Evolutionary conservation across 2,888 invertebrate genomes (phyloP).

Genomic region (Pilophorus perplexus): DNA sequence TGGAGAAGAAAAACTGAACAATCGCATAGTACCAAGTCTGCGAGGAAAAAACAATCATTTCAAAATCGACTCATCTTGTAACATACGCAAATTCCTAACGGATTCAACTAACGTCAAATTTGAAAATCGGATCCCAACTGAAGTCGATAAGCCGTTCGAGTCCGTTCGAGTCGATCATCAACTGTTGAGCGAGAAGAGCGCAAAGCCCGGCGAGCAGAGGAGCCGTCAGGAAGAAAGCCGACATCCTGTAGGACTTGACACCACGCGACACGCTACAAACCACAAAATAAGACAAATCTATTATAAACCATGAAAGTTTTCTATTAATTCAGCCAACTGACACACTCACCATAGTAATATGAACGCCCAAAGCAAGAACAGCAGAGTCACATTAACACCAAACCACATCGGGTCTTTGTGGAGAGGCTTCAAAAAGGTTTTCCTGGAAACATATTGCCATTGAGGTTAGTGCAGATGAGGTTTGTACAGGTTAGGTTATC

Average conservation of each 20-base stretch:
- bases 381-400: slow-evolving; percentile 62
- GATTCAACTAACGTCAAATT: slow-evolving; percentile 52
- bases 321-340: neutral
- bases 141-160: slow-evolving; percentile 48
- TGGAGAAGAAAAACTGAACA: slow-evolving; percentile 64
- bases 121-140: slow-evolving; percentile 52
- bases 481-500: too few relatives aligned
- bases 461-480: too few relatives aligned
- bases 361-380: slow-evolving; percentile 64
- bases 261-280: slow-evolving; percentile 54
- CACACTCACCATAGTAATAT: slow-evolving; percentile 61
- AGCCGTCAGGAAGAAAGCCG: slow-evolving; percentile 54
- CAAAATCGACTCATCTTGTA: too few relatives aligned
- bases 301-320: neutral
- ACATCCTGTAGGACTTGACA: slow-evolving; percentile 56
- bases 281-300: too few relatives aligned
- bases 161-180: slow-evolving; percentile 52
- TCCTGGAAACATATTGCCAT: slow-evolving; percentile 54
- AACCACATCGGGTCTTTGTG: slow-evolving; percentile 63
- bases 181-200: slow-evolving; percentile 51
- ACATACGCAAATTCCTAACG: too few relatives aligned
- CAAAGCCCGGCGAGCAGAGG: slow-evolving; percentile 53
- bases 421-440: slow-evolving; percentile 61
- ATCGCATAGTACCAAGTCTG: slow-evolving; percentile 64
- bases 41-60: too few relatives aligned